Base-by-base conservation (phyloP, 2,797 vertebrate species). In the Myotis planiceps region DNA sequence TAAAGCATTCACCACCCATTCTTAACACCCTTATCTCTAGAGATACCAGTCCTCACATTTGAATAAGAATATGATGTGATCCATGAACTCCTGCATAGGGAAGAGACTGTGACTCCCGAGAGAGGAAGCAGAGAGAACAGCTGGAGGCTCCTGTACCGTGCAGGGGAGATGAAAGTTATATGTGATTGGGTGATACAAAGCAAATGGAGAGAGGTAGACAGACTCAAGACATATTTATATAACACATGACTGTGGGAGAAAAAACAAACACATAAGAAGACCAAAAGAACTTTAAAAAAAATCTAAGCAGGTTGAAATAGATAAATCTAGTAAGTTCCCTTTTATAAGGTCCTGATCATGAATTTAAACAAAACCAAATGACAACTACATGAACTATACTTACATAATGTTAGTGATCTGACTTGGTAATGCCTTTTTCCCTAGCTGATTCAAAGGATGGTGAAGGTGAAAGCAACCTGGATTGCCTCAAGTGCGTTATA, bases 301-400 rank as follows among this genome's bases (percentile, higher is more conserved):
- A 66, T 82, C 25, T 92, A 65, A 80, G 32, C 21, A 47, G 42
- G 8, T 16, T 87, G 60, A 90, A 88, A 78, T 76, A 71, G 19
- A 27, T 83, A 90, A 78, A 72, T 79, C 58, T 66, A 95, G 63
- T 71, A 87, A 72, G 51, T 60, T 81, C 63, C 15, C 32, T 86
- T 79, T 96, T 93, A 85, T 86, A 85, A 89, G 34, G 34, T 69
- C 19, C 19, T 68, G 27, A 91, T 86, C 8, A 23, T 68, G 49
- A 95, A 92, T 97, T 90, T 95, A 90, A 96, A 90, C 55, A 49
- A 92, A 92, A 69, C 18, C 69, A 83, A 90, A 92, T 25, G 47
- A 87, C 49, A 96, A 53, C 39, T 39, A 89, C 96, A 91, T 55
- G 58, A 93, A 68, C 53, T 51, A 8, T 80, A 76, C 65, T 83